Conservation (phyloP, 1,140 invertebrate species). For the Drosophila pruinosa region DNA sequence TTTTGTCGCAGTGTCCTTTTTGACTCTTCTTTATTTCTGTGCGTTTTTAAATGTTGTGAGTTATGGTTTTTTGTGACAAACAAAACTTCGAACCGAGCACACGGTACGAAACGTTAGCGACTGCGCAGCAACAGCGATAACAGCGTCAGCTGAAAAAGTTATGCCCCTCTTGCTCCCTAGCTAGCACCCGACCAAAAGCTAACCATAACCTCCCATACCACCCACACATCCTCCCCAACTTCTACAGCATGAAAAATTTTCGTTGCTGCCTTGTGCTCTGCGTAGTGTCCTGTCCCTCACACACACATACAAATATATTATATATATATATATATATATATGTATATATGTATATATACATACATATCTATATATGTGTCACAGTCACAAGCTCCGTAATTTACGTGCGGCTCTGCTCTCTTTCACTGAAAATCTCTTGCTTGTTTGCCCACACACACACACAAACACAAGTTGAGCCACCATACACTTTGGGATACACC, state of each 20-base stretch:
- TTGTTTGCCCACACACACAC: constrained; percentile 57
- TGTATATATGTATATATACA: constrained; percentile 6
- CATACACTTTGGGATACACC: too few relatives aligned
- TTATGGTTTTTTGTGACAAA: constrained; percentile 24
- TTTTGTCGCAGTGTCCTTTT: background rate
- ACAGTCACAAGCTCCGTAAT: constrained; percentile 59
- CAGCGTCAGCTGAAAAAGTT: constrained; percentile 42
- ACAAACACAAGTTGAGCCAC: too few relatives aligned
- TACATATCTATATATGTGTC: constrained; percentile 6
- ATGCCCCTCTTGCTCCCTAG: constrained; percentile 13
- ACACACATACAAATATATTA: constrained; percentile 28
- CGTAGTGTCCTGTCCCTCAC: constrained; percentile 56
- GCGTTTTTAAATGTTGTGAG: constrained; percentile 11
- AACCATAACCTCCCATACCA: background rate
- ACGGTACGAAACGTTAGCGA: constrained; percentile 49
- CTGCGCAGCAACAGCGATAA: constrained; percentile 67
- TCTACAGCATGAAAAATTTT: constrained; percentile 62
- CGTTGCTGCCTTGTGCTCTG: constrained; percentile 48
- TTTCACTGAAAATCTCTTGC: constrained; percentile 66
- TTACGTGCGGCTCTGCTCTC: constrained; percentile 57
- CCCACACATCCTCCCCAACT: constrained; percentile 17
- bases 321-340: constrained; percentile 15
- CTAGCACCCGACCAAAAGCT: background rate
- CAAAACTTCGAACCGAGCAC: constrained; percentile 27
- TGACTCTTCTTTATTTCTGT: background rate